These are phyloP conservation scores for Clamator glandarius DNA, from an alignment of 2,797 vertebrate genomes.

Conservation along the genomic window DNA sequence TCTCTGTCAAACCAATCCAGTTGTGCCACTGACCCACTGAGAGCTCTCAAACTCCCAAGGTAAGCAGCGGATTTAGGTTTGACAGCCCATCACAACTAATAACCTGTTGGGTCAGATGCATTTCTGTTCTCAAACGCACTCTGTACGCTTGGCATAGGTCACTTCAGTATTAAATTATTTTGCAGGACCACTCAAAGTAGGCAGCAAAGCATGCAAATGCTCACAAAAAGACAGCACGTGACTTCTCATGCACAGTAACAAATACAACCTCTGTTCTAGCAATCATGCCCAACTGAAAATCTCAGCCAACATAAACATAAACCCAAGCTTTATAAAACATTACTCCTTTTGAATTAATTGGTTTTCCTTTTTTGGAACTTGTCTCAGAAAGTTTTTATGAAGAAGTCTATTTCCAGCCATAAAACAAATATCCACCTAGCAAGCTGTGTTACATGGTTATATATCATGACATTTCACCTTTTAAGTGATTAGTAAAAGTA, in stretches of 20 bases:
- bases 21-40: not conserved
- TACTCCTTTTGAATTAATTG: not conserved
- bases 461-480: conserved; percentile 11
- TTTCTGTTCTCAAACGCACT: not conserved
- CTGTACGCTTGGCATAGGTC: not conserved
- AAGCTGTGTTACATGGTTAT: not conserved
- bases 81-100: not conserved
- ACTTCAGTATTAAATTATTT: not conserved
- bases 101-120: not conserved
- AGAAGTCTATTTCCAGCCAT: not conserved
- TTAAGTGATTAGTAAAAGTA: conserved; percentile 54
- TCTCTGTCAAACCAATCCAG: not conserved
- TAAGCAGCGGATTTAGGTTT: not conserved
- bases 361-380: not conserved
- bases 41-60: not conserved
- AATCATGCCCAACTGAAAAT: not conserved
- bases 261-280: not conserved
- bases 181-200: not conserved
- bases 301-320: conserved; percentile 24
- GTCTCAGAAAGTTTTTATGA: not conserved
- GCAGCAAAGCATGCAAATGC: conserved; percentile 6
- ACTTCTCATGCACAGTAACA: not conserved
- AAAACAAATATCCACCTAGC: conserved; percentile 19
- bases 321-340: not conserved
- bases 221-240: not conserved